Conservation (phyloP, 2,113 vertebrate species). For the Prunella himalayana region DNA sequence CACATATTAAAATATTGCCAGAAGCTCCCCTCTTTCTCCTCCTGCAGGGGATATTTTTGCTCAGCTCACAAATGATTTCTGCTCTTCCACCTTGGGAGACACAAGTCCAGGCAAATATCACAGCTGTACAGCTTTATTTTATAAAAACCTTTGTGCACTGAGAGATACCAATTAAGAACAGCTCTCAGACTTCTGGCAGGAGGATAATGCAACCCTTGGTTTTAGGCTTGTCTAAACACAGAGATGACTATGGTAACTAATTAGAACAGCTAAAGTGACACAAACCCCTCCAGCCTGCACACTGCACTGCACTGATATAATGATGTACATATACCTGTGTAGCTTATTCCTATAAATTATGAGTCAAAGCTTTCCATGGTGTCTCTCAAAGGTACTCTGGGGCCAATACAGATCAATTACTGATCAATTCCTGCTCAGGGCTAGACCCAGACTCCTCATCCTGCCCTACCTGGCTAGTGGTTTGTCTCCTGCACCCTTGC, state of each 20-base stretch:
- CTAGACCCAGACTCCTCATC: not conserved
- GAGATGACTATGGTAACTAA: not conserved
- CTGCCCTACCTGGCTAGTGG: not conserved
- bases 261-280: not conserved
- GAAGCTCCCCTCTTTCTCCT: not conserved
- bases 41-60: not conserved
- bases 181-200: not conserved
- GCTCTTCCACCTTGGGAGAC: not conserved
- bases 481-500: not conserved
- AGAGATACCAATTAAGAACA: constrained; percentile 24
- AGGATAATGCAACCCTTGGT: not conserved
- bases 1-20: constrained; percentile 20
- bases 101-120: constrained; percentile 14
- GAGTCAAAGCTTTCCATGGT: not conserved
- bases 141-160: not conserved
- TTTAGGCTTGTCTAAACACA: constrained; percentile 43
- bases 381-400: not conserved
- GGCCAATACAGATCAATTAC: not conserved
- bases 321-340: not conserved
- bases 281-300: not conserved
- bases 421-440: not conserved
- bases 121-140: not conserved
- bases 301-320: not conserved
- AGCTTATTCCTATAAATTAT: not conserved
- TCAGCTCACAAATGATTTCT: constrained; percentile 30